These are phyloP conservation scores for Orthosia gracilis DNA, from an alignment of 2,888 invertebrate genomes.

Conservation along the genomic window DNA sequence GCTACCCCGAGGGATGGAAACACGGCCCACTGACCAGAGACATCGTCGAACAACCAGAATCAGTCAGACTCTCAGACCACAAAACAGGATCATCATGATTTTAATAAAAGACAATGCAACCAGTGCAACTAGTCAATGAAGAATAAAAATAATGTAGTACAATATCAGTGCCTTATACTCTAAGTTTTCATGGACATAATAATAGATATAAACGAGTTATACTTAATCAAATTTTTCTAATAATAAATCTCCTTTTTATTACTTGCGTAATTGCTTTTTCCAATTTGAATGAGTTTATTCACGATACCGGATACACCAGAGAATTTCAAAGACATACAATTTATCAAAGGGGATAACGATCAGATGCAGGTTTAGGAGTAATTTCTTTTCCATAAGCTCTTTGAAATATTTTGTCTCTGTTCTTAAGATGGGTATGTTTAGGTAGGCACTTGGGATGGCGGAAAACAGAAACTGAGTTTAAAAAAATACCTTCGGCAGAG, in stretches of 20 bases:
- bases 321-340: constrained; percentile 18
- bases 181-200: constrained; percentile 58
- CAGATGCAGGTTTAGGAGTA: not conserved
- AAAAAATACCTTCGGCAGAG: not conserved
- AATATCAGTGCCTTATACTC: constrained; percentile 68
- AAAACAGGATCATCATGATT: constrained; percentile 67
- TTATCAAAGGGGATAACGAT: constrained; percentile 15
- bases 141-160: constrained; percentile 65
- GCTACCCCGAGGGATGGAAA: constrained; percentile 85
- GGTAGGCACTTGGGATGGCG: not conserved
- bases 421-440: not conserved
- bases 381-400: constrained; percentile 25
- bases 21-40: constrained; percentile 80
- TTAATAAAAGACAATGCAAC: constrained; percentile 42
- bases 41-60: constrained; percentile 75
- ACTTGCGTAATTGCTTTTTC: constrained; percentile 11
- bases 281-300: constrained; percentile 17
- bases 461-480: not conserved
- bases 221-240: constrained; percentile 48
- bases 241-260: constrained; percentile 55
- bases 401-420: constrained; percentile 5
- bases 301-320: not conserved
- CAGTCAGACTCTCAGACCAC: constrained; percentile 75
- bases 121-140: constrained; percentile 76
- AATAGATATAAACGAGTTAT: constrained; percentile 49